phyloP scores from a whole-genome alignment of 2,113 vertebrate species.

The Hymenochirus boettgeri region DNA sequence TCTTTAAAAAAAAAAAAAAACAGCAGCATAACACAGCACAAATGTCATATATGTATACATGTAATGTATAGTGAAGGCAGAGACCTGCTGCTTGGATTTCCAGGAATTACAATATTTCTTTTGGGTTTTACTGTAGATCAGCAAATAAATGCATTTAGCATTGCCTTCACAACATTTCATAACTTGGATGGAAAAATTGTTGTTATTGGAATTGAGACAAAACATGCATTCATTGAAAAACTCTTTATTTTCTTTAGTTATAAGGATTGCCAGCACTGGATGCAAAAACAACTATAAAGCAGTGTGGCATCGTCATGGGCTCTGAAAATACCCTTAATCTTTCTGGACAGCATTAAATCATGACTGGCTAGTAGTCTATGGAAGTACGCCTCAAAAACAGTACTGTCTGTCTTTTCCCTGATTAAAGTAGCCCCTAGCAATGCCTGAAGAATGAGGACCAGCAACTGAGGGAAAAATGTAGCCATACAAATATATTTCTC shows the following conservation, averaged over 20 bases:
- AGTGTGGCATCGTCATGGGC: slow-evolving; percentile 30
- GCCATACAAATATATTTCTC: no score
- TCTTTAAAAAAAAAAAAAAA: neutral
- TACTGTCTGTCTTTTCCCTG: no score
- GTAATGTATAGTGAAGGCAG: neutral
- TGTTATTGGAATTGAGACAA: slow-evolving; percentile 41
- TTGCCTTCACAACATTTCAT: slow-evolving; percentile 32
- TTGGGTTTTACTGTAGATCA: slow-evolving; percentile 37
- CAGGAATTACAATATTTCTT: slow-evolving; percentile 40
- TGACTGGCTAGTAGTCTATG: slow-evolving; percentile 12
- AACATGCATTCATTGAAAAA: slow-evolving; percentile 34
- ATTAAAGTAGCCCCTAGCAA: no score
- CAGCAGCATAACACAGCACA: neutral
- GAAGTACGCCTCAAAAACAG: no score
- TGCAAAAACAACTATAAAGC: slow-evolving; percentile 19
- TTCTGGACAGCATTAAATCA: slow-evolving; percentile 29
- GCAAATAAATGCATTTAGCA: slow-evolving; percentile 37
- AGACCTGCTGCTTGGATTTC: slow-evolving; percentile 15
- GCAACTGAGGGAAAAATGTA: no score
- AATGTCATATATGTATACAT: neutral
- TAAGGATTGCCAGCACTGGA: slow-evolving; percentile 21
- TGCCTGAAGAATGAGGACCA: no score
- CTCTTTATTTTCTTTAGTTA: slow-evolving; percentile 33
- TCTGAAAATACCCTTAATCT: slow-evolving; percentile 17
- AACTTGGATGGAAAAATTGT: slow-evolving; percentile 36